Evolutionary conservation across 1,140 invertebrate species (phyloP), one percentile per base, ranked within the genome.

Genomic region (Bombus picipes): DNA sequence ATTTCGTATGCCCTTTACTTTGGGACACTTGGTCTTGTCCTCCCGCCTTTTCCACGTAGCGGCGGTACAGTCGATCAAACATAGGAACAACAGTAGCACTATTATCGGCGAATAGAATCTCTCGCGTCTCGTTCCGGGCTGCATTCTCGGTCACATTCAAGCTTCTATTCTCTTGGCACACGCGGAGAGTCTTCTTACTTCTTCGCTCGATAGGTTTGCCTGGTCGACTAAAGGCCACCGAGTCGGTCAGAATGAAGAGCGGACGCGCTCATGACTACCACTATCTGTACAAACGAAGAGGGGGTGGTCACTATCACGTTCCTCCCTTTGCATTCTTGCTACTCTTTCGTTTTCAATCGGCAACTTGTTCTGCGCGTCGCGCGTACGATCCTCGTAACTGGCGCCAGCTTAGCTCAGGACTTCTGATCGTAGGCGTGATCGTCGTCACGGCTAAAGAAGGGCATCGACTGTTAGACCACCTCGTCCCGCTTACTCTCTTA

Each of bases 1-100:
- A 90, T 96, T 95, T 53, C 94, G 87, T 43, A 96, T 94, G 66
- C 92, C 95, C 90, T 94, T 95, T 59, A 96, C 95, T 92, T 95
- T 95, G 0, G 96, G 96, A 90, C 96, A 96, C 87, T 96, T 96
- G 13, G 95, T 96, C 91, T 96, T 96, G 91, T 96, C 96, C 77
- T 96, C 96, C 41, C 93, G 93, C 75, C 91, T 91, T 85, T 95
- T 96, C 93, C 93, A 94, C 47, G 81, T 74, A 32, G 81, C 83
- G 68, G 72, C 86, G 59, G 66, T 82, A 43, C 66, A 65, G 43
- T 37, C 73, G 74, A 90, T 74, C 22, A 89, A 72, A 41, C 84
- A 59, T 32, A 70, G 37, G 39, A 79, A n/a, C 43, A 91, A 80
- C 62, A 90, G 39, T 43, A 86, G 43, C 79, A 81, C 73, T 77